Percentiles rank a stretch among this genome's conserved stretches.
These are phyloP conservation scores for Oreotrochilus melanogaster DNA, from an alignment of 2,113 vertebrate genomes.

Conservation along the genomic window DNA sequence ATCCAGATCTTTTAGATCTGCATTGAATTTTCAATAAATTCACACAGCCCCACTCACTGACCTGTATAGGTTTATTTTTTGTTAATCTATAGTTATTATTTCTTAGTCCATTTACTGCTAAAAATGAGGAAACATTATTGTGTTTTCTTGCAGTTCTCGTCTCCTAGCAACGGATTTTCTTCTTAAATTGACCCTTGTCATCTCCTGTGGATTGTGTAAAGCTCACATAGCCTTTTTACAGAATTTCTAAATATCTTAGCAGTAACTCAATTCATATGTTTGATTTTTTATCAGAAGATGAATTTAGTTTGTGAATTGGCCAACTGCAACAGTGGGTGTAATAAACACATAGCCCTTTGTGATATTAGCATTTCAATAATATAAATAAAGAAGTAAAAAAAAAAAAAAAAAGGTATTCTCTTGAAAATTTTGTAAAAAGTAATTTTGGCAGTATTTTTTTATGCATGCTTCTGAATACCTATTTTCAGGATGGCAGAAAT, in stretches of 20 bases:
- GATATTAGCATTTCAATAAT: background rate
- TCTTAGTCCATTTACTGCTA: background rate
- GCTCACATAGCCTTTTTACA: background rate
- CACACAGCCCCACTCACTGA: background rate
- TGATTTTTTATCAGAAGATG: background rate
- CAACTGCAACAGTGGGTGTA: background rate
- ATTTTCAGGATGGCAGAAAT: background rate
- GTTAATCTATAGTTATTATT: background rate
- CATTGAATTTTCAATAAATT: background rate
- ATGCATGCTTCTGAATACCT: background rate
- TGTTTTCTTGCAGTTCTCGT: background rate
- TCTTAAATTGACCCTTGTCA: slow-evolving; percentile 1
- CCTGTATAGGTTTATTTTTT: background rate
- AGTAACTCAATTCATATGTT: background rate
- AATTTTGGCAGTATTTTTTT: background rate
- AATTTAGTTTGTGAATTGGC: background rate
- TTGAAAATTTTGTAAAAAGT: background rate
- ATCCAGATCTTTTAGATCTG: background rate
- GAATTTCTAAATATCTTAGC: background rate
- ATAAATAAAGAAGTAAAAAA: background rate
- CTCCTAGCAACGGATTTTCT: slow-evolving; percentile 52
- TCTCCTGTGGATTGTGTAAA: background rate
- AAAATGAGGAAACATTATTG: background rate
- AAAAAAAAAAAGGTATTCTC: background rate
- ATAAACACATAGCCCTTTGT: background rate